A percentile compares a stretch with the other conserved stretches of the same genome.
These are phyloP conservation scores for Pegoplata infirma DNA, from an alignment of 2,888 invertebrate species.

Conservation along the genomic window DNA sequence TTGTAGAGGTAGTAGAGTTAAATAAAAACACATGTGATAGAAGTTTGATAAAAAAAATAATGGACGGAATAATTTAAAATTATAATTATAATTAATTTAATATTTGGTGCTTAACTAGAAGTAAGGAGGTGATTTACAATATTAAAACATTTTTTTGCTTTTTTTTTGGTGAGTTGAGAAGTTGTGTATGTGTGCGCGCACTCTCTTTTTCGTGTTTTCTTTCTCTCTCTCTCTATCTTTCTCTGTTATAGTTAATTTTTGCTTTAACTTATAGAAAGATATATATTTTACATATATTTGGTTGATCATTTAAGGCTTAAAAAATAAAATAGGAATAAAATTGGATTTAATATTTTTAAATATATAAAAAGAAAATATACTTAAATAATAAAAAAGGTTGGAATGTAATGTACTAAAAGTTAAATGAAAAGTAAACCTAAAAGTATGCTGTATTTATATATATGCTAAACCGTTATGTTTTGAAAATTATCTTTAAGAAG, in stretches of 20 bases:
- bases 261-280: constrained; percentile 34
- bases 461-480: too few relatives aligned
- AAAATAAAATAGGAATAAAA: constrained; percentile 59
- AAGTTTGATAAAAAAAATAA: constrained; percentile 29
- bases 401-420: neutral
- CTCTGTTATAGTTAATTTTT: too few relatives aligned
- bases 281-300: constrained; percentile 48
- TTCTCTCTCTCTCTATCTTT: constrained; percentile 41
- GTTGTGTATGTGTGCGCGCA: constrained; percentile 44
- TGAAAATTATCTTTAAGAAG: too few relatives aligned
- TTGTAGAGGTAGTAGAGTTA: constrained; percentile 54
- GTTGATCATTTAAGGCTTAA: constrained; percentile 59
- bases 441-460: too few relatives aligned
- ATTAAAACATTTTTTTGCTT: constrained; percentile 15
- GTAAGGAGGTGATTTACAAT: constrained; percentile 27
- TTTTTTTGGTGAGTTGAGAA: constrained; percentile 41
- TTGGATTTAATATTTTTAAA: constrained; percentile 31
- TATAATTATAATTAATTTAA: constrained; percentile 33
- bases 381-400: neutral
- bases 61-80: constrained; percentile 44
- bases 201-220: constrained; percentile 23
- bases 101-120: constrained; percentile 24
- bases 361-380: neutral
- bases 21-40: constrained; percentile 37
- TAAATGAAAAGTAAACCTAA: constrained; percentile 29